phyloP scores from a whole-genome alignment of 2,113 vertebrate species.

The Petromus typicus region DNA sequence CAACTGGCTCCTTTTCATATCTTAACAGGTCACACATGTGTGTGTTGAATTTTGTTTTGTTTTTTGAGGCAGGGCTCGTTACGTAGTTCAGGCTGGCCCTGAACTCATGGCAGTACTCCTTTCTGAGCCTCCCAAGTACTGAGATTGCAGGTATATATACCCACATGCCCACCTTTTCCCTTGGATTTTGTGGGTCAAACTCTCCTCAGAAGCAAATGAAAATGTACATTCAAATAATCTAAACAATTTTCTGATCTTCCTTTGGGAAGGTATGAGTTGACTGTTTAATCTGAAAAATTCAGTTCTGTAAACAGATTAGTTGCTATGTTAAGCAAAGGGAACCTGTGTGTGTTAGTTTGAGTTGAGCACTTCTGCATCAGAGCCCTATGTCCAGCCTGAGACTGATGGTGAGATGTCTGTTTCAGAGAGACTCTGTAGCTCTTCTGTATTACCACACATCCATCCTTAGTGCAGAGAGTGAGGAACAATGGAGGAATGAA shows the following conservation, averaged over 20 bases:
- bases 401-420: fast-evolving
- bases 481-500: background rate
- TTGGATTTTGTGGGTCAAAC: background rate
- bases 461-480: background rate
- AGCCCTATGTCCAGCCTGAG: background rate
- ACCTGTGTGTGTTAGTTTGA: background rate
- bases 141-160: background rate
- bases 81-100: background rate
- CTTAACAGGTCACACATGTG: conserved; percentile 20
- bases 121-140: background rate
- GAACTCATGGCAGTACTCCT: too few species aligned
- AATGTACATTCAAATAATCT: background rate
- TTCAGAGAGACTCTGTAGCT: background rate
- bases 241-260: background rate
- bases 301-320: background rate
- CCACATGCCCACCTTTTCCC: background rate
- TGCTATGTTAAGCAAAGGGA: background rate
- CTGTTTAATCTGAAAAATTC: conserved; percentile 15
- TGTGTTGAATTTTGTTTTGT: background rate
- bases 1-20: conserved; percentile 37
- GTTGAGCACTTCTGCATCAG: background rate
- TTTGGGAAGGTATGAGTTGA: background rate
- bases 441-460: background rate
- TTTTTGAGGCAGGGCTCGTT: background rate
- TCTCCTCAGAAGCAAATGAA: conserved; percentile 24